These are phyloP conservation scores for Bombus sibiricus DNA, from an alignment of 1,140 invertebrate genomes.

Conservation along the genomic window DNA sequence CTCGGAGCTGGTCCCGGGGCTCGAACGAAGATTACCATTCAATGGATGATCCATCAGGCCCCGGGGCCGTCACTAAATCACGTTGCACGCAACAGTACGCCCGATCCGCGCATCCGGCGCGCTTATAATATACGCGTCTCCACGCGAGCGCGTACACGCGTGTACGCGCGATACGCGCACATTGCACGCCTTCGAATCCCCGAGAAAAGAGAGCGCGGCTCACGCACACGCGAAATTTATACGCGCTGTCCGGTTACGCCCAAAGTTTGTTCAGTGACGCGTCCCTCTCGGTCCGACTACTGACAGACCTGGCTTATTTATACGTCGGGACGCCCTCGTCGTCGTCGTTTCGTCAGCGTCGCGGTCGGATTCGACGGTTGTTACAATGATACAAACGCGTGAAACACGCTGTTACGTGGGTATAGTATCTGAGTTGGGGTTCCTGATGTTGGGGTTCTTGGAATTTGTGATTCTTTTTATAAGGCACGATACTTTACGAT, in stretches of 20 bases:
- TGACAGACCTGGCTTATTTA: neutral
- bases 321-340: conserved; percentile 16
- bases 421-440: too few relatives aligned
- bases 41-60: conserved; percentile 63
- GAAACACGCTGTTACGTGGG: too few relatives aligned
- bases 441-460: too few relatives aligned
- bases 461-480: too few relatives aligned
- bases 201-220: neutral
- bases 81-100: conserved; percentile 48
- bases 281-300: conserved; percentile 31
- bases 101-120: conserved; percentile 9
- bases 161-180: conserved; percentile 10
- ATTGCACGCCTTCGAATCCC: conserved; percentile 36
- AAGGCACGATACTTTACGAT: too few relatives aligned
- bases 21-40: conserved; percentile 57
- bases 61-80: conserved; percentile 57
- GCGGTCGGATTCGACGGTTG: neutral
- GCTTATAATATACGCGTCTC: conserved; percentile 43
- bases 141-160: conserved; percentile 21
- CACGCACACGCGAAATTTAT: conserved; percentile 46
- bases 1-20: conserved; percentile 17
- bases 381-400: neutral
- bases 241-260: conserved; percentile 52
- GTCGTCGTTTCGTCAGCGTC: neutral
- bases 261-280: conserved; percentile 65